phyloP scores from a whole-genome alignment of 2,888 invertebrate genomes.

The Rhaphigaster nebulosa region DNA sequence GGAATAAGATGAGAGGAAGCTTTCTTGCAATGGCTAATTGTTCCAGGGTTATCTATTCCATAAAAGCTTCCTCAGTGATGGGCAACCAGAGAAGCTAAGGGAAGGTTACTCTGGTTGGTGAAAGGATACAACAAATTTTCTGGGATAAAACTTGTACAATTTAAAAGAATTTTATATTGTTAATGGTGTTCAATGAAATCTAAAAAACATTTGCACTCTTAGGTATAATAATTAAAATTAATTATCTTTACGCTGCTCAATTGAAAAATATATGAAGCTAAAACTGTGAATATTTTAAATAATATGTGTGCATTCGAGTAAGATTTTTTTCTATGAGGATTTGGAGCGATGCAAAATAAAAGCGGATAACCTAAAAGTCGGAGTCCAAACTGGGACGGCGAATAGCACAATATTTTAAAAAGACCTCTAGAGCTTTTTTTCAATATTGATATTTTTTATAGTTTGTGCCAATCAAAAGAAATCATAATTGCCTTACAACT shows the following conservation, averaged over 20 bases:
- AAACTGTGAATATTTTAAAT: constrained; percentile 63
- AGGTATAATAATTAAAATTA: constrained; percentile 55
- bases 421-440: constrained; percentile 55
- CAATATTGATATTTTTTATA: constrained; percentile 58
- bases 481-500: constrained; percentile 53
- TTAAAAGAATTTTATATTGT: constrained; percentile 44
- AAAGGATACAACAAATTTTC: constrained; percentile 45
- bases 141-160: constrained; percentile 41
- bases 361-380: constrained; percentile 58
- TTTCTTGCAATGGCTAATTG: constrained; percentile 62
- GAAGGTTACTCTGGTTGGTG: constrained; percentile 65
- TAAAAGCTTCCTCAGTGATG: constrained; percentile 58
- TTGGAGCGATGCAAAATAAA: constrained; percentile 34
- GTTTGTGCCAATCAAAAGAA: constrained; percentile 62
- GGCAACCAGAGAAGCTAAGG: constrained; percentile 65
- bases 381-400: constrained; percentile 56
- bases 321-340: constrained; percentile 43
- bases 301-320: constrained; percentile 48
- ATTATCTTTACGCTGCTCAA: constrained; percentile 63
- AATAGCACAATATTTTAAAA: constrained; percentile 53
- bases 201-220: constrained; percentile 56
- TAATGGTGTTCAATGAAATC: constrained; percentile 43
- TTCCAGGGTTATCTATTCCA: constrained; percentile 64
- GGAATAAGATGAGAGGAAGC: constrained; percentile 58
- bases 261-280: constrained; percentile 62